Conservation (phyloP, 2,113 vertebrate genomes). For the Pelmatolapia mariae region DNA sequence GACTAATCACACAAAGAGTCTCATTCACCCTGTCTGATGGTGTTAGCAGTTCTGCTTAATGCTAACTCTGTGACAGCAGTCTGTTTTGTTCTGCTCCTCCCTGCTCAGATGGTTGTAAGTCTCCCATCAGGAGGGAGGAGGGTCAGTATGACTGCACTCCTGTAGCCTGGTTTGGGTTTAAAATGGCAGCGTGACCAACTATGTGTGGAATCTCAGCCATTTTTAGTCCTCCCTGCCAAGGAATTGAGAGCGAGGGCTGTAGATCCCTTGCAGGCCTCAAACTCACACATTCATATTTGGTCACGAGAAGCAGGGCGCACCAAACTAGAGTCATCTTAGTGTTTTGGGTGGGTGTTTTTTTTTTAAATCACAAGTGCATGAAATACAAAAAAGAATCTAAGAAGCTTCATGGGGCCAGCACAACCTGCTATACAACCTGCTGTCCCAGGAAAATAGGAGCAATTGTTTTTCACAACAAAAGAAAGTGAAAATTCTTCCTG, state of each 20-base stretch:
- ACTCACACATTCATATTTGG: slow-evolving; percentile 65
- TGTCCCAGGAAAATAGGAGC: background rate
- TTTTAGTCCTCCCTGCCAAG: slow-evolving; percentile 55
- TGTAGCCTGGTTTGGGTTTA: slow-evolving; percentile 61
- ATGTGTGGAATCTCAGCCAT: slow-evolving; percentile 73
- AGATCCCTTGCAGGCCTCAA: slow-evolving; percentile 51
- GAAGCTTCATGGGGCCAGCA: background rate
- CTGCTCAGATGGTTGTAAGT: slow-evolving; percentile 34
- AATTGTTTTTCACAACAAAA: background rate
- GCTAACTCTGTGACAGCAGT: slow-evolving; percentile 30
- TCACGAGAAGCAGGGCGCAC: slow-evolving; percentile 19
- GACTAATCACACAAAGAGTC: slow-evolving; percentile 47
- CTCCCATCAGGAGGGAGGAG: slow-evolving; percentile 32
- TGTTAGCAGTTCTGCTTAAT: slow-evolving; percentile 1
- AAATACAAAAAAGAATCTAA: background rate
- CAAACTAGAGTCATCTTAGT: slow-evolving; percentile 23
- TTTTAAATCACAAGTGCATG: background rate
- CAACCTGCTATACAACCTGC: slow-evolving; percentile 50
- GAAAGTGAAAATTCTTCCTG: background rate
- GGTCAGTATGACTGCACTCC: slow-evolving; percentile 7
- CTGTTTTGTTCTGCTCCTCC: slow-evolving; percentile 26
- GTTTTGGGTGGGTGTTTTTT: background rate
- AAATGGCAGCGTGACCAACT: slow-evolving; percentile 75
- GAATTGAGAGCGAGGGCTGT: slow-evolving; percentile 31
- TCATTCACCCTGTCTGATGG: slow-evolving; percentile 49